A percentile compares a stretch with the other conserved stretches of the same genome.
These are phyloP conservation scores for Arenaria interpres DNA, from an alignment of 2,113 vertebrate genomes.

Conservation along the genomic window DNA sequence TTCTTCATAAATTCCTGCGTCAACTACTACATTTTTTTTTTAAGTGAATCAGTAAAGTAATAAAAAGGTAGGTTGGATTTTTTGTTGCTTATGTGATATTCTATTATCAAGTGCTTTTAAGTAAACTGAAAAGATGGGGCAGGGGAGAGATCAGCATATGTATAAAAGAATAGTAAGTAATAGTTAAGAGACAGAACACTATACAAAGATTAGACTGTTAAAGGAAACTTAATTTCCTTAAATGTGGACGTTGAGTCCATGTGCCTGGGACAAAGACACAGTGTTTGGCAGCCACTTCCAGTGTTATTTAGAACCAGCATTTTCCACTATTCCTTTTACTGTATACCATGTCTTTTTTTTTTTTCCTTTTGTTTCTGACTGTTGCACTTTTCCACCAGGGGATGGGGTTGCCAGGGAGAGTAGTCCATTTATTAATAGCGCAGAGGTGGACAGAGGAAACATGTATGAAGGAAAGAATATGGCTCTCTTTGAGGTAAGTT, in stretches of 20 bases:
- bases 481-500: constrained; percentile 93
- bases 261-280: background rate
- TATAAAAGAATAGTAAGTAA: background rate
- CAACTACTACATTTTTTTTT: background rate
- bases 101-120: background rate
- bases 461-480: constrained; percentile 92
- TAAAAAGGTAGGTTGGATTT: background rate
- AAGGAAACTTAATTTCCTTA: background rate
- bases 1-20: background rate
- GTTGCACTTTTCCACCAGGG: constrained; percentile 70
- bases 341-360: no score
- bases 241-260: fast-evolving
- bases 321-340: background rate
- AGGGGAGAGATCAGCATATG: background rate
- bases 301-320: background rate
- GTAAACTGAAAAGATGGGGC: background rate
- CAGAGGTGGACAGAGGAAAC: constrained; percentile 79
- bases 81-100: background rate
- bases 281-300: background rate
- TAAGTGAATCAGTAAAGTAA: background rate
- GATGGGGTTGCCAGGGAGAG: constrained; percentile 87
- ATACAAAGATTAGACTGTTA: background rate
- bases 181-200: background rate
- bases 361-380: background rate
- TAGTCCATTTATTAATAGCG: constrained; percentile 87